Base-by-base conservation (phyloP, 2,888 invertebrate genomes). In the Drosophila mimetica region DNA sequence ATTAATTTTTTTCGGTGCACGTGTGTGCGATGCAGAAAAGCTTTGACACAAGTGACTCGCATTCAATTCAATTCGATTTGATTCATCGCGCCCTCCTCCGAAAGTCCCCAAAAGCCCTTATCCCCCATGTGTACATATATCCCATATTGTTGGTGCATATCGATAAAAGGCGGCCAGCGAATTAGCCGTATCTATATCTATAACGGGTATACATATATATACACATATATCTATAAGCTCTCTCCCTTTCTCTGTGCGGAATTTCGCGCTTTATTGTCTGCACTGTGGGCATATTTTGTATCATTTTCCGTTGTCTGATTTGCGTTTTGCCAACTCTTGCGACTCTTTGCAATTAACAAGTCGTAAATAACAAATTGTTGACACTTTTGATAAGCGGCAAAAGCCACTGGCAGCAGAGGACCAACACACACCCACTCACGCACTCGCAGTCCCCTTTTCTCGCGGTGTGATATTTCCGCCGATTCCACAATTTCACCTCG, bases 321-420 rank as follows among this genome's bases (percentile, higher is more conserved):
- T 80, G 78, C 84, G 76, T 77, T 76, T 74, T 67, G 69, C 69
- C 78, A 80, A 77, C 81, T 79, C 74, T 78, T 77, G 85, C 67
- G 77, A 73, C 77, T 79, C 75, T 86, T 79, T 84, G 76, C 80
- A 88, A 89, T 88, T 82, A 89, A 83, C 81, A 89, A 77, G 76
- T 84, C 78, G 76, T 88, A 89, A 88, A 86, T 88, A 80, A 86
- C 80, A 83, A 76, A 67, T 22, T 76, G 75, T 79, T 81, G 86
- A 86, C 85, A 86, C 46, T 77, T 75, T 80, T 77, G 77, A 78
- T 78, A 78, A 78, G 74, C 81, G 60, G 48, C 76, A 63, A 63
- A 63, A 69, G 64, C 48, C 37, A 51, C 28, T 50, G 55, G 52
- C 41, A 46, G 42, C 9, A 0, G 51, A 11, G 8, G 58, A 28